A percentile compares a stretch with the other conserved stretches of the same genome.
Conservation (phyloP, 2,113 vertebrate genomes). For the Colius striatus region DNA sequence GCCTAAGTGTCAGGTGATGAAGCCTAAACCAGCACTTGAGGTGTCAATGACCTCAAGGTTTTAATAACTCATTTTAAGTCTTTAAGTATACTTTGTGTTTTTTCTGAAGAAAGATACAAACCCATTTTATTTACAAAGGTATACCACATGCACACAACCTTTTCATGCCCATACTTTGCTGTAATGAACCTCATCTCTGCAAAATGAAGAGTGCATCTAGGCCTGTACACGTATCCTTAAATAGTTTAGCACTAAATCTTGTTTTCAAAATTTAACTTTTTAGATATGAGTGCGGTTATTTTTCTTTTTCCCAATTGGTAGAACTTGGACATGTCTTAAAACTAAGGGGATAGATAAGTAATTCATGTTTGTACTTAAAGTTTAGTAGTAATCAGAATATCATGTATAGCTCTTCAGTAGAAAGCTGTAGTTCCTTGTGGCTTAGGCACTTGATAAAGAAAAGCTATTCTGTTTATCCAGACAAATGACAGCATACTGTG, state of each 20-base stretch:
- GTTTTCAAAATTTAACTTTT: not conserved
- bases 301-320: not conserved
- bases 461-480: not conserved
- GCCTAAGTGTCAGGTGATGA: not conserved
- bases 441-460: not conserved
- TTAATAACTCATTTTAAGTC: not conserved
- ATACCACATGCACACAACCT: accelerated
- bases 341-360: not conserved
- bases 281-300: not conserved
- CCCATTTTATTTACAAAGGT: not conserved
- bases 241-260: not conserved
- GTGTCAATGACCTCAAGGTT: not conserved
- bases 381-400: not conserved
- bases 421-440: not conserved
- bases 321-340: not conserved
- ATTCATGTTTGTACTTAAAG: not conserved
- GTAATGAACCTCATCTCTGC: not conserved
- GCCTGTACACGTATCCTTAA: not conserved
- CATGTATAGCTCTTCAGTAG: not conserved
- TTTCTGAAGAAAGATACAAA: not conserved
- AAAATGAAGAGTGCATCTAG: not conserved
- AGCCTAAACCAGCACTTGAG: not conserved
- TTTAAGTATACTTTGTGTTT: not conserved
- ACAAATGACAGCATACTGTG: not conserved
- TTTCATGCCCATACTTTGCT: not conserved